phyloP scores from a whole-genome alignment of 1,140 invertebrate species.

The Drosophila ercepeae region DNA sequence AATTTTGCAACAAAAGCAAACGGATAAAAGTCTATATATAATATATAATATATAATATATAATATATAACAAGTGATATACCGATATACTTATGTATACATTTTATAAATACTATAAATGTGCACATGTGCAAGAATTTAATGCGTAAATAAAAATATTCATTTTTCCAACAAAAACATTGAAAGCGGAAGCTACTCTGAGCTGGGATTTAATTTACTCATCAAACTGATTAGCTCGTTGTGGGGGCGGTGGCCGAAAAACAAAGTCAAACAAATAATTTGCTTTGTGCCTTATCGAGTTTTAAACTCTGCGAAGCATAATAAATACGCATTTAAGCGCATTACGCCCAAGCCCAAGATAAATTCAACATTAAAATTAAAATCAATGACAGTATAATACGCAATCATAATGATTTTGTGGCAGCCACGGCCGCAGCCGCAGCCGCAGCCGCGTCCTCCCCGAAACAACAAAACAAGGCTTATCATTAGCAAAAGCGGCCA shows the following conservation, averaged over 20 bases:
- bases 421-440: conserved; percentile 17
- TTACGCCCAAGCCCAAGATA: conserved; percentile 32
- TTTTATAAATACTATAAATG: conserved; percentile 21
- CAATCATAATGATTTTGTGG: conserved; percentile 73
- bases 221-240: not conserved
- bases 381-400: conserved; percentile 69
- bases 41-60: conserved; percentile 60
- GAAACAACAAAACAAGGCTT: conserved; percentile 69
- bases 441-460: conserved; percentile 14
- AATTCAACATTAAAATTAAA: conserved; percentile 68
- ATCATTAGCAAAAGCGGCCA: conserved; percentile 70
- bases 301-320: conserved; percentile 40
- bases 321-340: conserved; percentile 60
- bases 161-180: conserved; percentile 49
- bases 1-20: conserved; percentile 3
- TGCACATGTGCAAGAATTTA: conserved; percentile 32
- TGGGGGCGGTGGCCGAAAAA: not conserved
- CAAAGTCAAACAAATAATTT: conserved; percentile 21
- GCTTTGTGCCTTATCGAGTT: conserved; percentile 18
- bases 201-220: conserved; percentile 31
- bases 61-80: conserved; percentile 64
- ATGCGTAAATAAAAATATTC: conserved; percentile 59
- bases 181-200: too few species aligned
- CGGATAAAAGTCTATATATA: conserved; percentile 23
- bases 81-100: conserved; percentile 32